phyloP scores from a whole-genome alignment of 2,797 vertebrate genomes.

The Oophaga sylvatica region DNA sequence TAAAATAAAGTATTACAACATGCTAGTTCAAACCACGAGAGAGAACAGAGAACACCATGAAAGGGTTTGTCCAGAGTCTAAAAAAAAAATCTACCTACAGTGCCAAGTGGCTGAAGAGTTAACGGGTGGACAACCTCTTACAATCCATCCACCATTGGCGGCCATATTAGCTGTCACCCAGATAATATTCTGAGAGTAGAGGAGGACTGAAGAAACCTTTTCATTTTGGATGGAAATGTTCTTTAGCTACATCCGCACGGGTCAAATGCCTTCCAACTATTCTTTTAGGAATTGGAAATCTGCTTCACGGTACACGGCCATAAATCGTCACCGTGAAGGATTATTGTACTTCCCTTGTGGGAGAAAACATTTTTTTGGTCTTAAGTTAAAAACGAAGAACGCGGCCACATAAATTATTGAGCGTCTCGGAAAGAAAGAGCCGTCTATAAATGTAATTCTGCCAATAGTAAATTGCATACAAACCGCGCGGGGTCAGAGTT shows the following conservation, averaged over 20 bases:
- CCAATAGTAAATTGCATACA: slow-evolving; percentile 45
- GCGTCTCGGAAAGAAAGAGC: slow-evolving; percentile 1
- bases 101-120: too few species aligned
- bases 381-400: slow-evolving; percentile 27
- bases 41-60: too few species aligned
- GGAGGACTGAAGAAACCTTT: not conserved
- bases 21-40: too few species aligned
- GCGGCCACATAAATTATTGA: slow-evolving; percentile 46
- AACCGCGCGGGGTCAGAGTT: slow-evolving; percentile 36
- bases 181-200: too few species aligned
- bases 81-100: too few species aligned
- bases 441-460: slow-evolving; percentile 31
- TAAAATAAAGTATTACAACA: not conserved
- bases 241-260: not conserved
- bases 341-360: slow-evolving; percentile 18
- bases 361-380: slow-evolving; percentile 8
- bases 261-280: slow-evolving; percentile 6
- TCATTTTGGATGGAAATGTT: not conserved
- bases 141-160: not conserved
- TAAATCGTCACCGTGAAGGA: slow-evolving; percentile 16
- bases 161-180: not conserved
- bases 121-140: not conserved
- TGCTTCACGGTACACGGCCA: not conserved
- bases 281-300: not conserved
- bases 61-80: too few species aligned